Base-by-base conservation (phyloP, 2,888 invertebrate species). In the Ormyrus labotus region DNA sequence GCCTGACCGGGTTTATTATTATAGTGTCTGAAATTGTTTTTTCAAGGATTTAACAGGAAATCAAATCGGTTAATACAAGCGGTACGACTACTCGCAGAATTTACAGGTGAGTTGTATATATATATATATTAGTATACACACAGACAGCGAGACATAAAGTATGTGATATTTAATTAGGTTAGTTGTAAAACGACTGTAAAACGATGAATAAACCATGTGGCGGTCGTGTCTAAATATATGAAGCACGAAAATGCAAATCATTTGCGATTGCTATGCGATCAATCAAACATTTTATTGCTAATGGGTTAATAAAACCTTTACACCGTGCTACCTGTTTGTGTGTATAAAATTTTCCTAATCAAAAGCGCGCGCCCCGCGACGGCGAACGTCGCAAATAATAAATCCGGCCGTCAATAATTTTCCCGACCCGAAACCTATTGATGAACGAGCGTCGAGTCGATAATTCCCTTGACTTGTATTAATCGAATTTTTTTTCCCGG, bases 11-110 rank as follows among this genome's bases (percentile, higher is more conserved):
- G 34, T 34, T 34, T 34, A 34, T 34, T 34, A 34, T 34, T 2
- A 34, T 34, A 34, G 34, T 34, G 34, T 34, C 34, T 34, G 34
- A 34, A 34, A 34, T 34, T 34, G 34, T 34, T 34, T 34, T 34
- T 34, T 34, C 34, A 34, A 34, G 34, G 34, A 34, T 34, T 34
- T 34, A 34, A 34, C 34, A 34, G 34, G 34, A 34, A 34, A 34
- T 34, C 34, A 34, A 34, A 34, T 34, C 34, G 13, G 34, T 60
- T 60, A 13, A 60, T 60, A 60, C 83, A 63, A 69, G 63, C 84
- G 5, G 53, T 9, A n/a, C 34, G 60, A 11, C 7, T 60, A 34
- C 34, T 34, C 34, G 57, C 10, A 57, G 4, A n/a, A 57, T 57
- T 57, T 10, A 57, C 10, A 57, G 34, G 60, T 60, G 34, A 13